A percentile compares a stretch with the other conserved stretches of the same genome.
Evolutionary conservation across 2,113 vertebrate species (phyloP).

Genomic region (Etheostoma cragini): DNA sequence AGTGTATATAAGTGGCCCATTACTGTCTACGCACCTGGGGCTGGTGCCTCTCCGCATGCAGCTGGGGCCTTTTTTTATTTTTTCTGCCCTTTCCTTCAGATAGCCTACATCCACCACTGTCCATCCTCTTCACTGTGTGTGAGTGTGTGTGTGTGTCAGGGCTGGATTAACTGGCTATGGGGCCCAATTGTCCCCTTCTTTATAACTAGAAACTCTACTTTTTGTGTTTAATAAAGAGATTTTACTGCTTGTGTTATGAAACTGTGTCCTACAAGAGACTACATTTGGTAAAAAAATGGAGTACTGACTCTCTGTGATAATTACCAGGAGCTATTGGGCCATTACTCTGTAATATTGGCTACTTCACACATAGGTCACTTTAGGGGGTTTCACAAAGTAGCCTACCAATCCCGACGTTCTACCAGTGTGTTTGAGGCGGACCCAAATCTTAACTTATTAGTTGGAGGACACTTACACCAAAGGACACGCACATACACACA

Average conservation of each 20-base stretch:
- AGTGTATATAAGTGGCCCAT: too few species aligned
- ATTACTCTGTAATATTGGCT: neutral
- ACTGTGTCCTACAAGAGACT: neutral
- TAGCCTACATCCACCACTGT: neutral
- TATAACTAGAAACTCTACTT: neutral
- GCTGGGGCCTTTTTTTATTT: neutral
- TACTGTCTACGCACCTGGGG: too few species aligned
- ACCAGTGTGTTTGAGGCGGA: neutral
- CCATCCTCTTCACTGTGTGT: neutral
- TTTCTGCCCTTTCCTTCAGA: neutral
- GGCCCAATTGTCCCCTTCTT: neutral
- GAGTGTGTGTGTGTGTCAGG: too few species aligned
- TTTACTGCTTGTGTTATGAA: neutral
- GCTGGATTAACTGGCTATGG: too few species aligned
- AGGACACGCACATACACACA: constrained; percentile 29
- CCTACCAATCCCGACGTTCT: too few species aligned
- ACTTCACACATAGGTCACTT: neutral
- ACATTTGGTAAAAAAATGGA: neutral
- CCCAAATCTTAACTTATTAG: constrained; percentile 9
- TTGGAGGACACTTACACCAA: constrained; percentile 48
- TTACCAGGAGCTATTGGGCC: neutral
- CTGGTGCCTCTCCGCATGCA: neutral
- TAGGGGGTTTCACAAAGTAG: too few species aligned
- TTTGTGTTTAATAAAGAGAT: neutral
- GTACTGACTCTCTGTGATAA: neutral